Evolutionary conservation across 2,888 invertebrate species (phyloP).

Genomic region (Xestia rhomboidea): DNA sequence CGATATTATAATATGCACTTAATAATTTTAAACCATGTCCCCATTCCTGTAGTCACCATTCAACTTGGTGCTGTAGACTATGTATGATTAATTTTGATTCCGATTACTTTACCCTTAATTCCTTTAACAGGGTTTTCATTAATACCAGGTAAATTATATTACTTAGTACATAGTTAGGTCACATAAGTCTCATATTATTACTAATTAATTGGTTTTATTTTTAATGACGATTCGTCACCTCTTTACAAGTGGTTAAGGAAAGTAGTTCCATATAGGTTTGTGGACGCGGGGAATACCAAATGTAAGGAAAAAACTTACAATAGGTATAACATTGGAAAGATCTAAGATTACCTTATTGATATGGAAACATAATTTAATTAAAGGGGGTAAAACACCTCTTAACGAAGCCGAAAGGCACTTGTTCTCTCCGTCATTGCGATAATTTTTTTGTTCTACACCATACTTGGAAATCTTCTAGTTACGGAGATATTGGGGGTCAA

Average conservation of each 20-base stretch:
- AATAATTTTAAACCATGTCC: background rate
- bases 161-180: constrained; percentile 1
- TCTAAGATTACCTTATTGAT: constrained; percentile 34
- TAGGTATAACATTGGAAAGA: background rate
- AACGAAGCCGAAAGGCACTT: too few species aligned
- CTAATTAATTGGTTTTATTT: constrained; percentile 34
- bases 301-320: constrained; percentile 43
- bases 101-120: background rate
- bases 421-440: too few species aligned
- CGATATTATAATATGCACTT: background rate
- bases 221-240: constrained; percentile 19
- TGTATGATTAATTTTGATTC: constrained; percentile 19
- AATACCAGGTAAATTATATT: constrained; percentile 17
- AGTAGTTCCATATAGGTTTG: constrained; percentile 14
- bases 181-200: background rate
- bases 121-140: background rate
- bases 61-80: background rate
- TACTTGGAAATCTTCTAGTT: too few species aligned
- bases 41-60: background rate
- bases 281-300: constrained; percentile 49
- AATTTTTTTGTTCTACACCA: too few species aligned
- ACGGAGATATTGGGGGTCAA: too few species aligned
- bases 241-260: constrained; percentile 47
- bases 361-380: background rate
- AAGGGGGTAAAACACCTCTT: too few species aligned